Conservation (phyloP, 2,797 vertebrate species). For the Chloroceryle inda region DNA sequence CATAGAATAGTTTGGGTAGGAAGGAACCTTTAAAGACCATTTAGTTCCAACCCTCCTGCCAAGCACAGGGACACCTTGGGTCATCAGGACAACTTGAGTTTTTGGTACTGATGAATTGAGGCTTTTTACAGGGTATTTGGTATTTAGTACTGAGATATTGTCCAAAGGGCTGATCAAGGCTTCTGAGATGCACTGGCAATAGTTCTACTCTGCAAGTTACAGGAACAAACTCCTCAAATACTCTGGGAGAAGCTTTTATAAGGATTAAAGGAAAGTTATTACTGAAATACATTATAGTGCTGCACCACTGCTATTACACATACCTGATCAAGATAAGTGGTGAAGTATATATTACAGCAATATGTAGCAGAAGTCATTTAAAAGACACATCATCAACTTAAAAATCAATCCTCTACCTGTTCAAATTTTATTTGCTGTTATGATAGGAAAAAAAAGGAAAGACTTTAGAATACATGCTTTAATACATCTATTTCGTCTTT, state of each 20-base stretch:
- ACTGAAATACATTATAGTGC: neutral
- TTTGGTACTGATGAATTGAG: neutral
- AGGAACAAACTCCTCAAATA: neutral
- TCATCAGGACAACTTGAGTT: too few relatives aligned
- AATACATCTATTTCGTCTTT: neutral
- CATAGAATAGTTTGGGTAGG: too few relatives aligned
- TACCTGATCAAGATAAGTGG: neutral
- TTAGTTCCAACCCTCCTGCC: too few relatives aligned
- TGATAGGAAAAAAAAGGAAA: neutral
- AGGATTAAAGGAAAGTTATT: neutral
- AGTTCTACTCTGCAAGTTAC: neutral
- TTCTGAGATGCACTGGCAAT: neutral
- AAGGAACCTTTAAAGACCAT: too few relatives aligned
- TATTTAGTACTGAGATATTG: neutral
- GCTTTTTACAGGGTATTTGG: neutral
- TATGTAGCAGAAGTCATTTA: neutral
- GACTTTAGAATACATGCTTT: neutral
- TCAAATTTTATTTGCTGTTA: neutral
- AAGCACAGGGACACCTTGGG: too few relatives aligned
- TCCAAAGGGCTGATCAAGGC: neutral
- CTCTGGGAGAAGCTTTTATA: neutral
- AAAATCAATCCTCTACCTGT: neutral
- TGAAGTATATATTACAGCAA: neutral
- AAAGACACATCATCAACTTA: neutral
- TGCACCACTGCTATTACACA: neutral